phyloP scores from a whole-genome alignment of 2,113 vertebrate genomes.

The Semnornis frantzii region DNA sequence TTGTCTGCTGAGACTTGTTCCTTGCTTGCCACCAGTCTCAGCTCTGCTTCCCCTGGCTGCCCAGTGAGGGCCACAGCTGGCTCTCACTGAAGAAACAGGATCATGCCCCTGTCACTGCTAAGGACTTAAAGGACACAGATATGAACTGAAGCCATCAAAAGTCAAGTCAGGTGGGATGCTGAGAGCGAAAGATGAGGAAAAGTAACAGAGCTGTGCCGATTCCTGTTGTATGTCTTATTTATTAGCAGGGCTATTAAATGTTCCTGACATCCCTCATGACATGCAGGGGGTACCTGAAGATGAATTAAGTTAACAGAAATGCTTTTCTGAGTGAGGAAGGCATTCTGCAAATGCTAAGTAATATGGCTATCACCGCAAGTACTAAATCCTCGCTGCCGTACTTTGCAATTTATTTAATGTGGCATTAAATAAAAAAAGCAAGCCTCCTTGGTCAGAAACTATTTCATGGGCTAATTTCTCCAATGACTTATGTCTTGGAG shows the following conservation, averaged over 20 bases:
- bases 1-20: background rate
- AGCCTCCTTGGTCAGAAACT: background rate
- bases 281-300: background rate
- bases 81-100: background rate
- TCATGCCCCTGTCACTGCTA: background rate
- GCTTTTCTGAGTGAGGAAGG: background rate
- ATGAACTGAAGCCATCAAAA: background rate
- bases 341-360: slow-evolving; percentile 7
- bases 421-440: slow-evolving; percentile 2
- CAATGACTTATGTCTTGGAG: background rate
- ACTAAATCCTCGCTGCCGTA: background rate
- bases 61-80: background rate
- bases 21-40: background rate
- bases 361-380: background rate
- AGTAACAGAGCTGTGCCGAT: background rate
- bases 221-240: background rate
- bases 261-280: background rate
- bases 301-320: slow-evolving; percentile 23
- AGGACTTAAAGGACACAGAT: background rate
- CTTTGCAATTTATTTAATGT: slow-evolving; percentile 20
- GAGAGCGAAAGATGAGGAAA: background rate
- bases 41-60: background rate
- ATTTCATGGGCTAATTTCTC: background rate
- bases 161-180: fast-evolving
- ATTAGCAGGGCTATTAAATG: background rate